Evolutionary conservation across 1,140 invertebrate genomes (phyloP).

Genomic region (Tetranychus urticae): DNA sequence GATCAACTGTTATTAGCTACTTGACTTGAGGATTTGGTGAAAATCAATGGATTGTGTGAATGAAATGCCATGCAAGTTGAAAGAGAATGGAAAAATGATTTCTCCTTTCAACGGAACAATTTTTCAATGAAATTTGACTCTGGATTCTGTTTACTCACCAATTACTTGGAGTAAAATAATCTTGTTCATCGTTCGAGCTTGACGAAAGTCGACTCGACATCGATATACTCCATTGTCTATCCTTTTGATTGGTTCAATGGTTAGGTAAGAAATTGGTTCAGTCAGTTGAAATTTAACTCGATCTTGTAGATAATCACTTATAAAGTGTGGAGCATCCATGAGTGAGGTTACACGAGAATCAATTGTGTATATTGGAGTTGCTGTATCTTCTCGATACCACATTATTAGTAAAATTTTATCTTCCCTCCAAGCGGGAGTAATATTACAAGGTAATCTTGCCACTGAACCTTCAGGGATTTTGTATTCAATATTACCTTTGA

Average conservation of each 20-base stretch:
- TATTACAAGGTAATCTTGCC: slow-evolving; percentile 56
- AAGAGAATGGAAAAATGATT: too few species aligned
- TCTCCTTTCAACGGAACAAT: too few species aligned
- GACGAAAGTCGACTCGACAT: slow-evolving; percentile 64
- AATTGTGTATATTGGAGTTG: slow-evolving; percentile 14
- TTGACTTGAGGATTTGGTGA: too few species aligned
- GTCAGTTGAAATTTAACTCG: slow-evolving; percentile 18
- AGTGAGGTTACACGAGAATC: slow-evolving; percentile 11
- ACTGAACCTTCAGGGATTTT: slow-evolving; percentile 32
- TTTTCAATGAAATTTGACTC: too few species aligned
- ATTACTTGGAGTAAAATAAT: slow-evolving; percentile 63
- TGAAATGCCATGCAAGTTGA: too few species aligned
- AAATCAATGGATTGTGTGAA: too few species aligned
- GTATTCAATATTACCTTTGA: neutral
- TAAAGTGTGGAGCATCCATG: slow-evolving; percentile 4
- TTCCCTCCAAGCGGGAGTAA: slow-evolving; percentile 39
- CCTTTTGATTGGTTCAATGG: slow-evolving; percentile 10
- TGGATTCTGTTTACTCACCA: slow-evolving; percentile 32
- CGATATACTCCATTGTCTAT: slow-evolving; percentile 53
- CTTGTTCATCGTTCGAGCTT: slow-evolving; percentile 59
- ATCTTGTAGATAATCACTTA: neutral
- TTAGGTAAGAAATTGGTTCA: slow-evolving; percentile 1
- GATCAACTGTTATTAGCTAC: too few species aligned
- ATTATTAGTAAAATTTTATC: slow-evolving; percentile 69
- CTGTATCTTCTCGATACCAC: slow-evolving; percentile 50